phyloP scores from a whole-genome alignment of 1,140 invertebrate genomes.

The Lamellibrachia luymesi region DNA sequence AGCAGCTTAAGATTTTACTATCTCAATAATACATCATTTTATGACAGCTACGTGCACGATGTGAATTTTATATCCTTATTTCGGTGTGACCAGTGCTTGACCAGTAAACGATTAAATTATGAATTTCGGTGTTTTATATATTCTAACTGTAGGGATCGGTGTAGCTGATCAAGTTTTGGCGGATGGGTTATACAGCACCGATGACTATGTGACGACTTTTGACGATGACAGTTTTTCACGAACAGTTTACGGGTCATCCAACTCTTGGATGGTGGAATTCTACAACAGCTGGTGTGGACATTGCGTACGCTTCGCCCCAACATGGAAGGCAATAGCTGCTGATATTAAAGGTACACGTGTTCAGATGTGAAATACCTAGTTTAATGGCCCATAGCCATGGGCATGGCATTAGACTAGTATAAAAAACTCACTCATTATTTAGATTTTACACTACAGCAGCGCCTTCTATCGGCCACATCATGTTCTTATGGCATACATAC shows the following conservation, averaged over 20 bases:
- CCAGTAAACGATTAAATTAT: neutral
- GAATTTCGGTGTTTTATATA: neutral
- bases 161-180: neutral
- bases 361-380: neutral
- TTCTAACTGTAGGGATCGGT: neutral
- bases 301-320: conserved; percentile 52
- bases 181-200: neutral
- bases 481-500: neutral
- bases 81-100: neutral
- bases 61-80: neutral
- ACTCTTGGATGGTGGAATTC: conserved; percentile 43
- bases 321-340: conserved; percentile 42
- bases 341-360: conserved; percentile 41
- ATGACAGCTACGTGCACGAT: neutral
- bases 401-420: neutral
- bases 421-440: neutral
- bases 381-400: neutral
- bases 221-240: neutral
- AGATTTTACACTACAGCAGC: neutral
- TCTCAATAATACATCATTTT: neutral
- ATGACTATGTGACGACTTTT: neutral
- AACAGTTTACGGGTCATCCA: neutral
- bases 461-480: neutral
- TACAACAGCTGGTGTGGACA: conserved; percentile 58
- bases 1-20: neutral